These are phyloP conservation scores for Mus spicilegus DNA, from an alignment of 2,113 vertebrate genomes.

Conservation along the genomic window DNA sequence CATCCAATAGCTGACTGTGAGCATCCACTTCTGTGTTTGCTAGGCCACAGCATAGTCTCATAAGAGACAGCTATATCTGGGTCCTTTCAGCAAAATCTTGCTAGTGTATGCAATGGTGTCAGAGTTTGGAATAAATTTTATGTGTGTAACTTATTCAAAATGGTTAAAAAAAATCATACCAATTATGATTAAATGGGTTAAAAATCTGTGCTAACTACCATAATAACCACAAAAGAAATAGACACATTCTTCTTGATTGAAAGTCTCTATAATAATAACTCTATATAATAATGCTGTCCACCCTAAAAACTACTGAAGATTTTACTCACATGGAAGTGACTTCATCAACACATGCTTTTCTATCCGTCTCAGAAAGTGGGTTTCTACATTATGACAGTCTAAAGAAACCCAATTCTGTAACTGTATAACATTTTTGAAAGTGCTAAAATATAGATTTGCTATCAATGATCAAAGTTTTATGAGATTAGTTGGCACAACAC, in stretches of 20 bases:
- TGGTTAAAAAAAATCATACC: no score
- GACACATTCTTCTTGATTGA: not conserved
- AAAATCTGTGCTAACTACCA: conserved; percentile 14
- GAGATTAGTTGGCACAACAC: not conserved
- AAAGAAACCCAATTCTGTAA: conserved; percentile 27
- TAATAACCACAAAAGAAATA: not conserved
- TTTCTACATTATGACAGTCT: not conserved
- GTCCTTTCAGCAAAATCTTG: no score
- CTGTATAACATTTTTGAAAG: conserved; percentile 37
- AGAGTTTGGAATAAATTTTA: no score
- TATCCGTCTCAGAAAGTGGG: not conserved
- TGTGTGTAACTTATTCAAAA: no score
- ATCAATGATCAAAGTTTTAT: not conserved
- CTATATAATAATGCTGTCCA: not conserved
- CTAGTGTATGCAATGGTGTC: no score
- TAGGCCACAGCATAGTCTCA: no score
- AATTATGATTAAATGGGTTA: not conserved
- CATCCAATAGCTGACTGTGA: no score
- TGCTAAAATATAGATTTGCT: not conserved
- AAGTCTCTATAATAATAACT: conserved; percentile 9
- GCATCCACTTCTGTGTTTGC: no score
- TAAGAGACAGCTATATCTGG: no score
- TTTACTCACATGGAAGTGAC: conserved; percentile 38
- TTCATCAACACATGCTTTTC: conserved; percentile 14
- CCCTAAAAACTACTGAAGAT: conserved; percentile 4